A percentile compares a stretch with the other conserved stretches of the same genome.
Conservation (phyloP, 2,797 vertebrate species). For the Chaetodon trifasciatus region DNA sequence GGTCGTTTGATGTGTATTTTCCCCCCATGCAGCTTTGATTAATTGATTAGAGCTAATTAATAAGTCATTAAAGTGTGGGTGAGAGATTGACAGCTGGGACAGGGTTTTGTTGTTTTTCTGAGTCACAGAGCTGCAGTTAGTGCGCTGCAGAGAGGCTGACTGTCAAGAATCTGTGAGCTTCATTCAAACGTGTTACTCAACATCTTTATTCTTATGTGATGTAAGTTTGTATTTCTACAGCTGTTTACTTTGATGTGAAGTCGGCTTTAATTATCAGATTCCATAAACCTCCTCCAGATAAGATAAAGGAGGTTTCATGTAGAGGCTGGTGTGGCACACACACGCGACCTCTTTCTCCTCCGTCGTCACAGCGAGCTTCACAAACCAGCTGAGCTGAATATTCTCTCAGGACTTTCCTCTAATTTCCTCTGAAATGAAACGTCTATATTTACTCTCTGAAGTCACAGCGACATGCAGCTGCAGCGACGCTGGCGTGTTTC, state of each 20-base stretch:
- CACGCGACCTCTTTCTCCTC: too few species aligned
- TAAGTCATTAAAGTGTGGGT: conserved; percentile 33
- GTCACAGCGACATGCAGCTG: not conserved
- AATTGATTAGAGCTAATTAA: conserved; percentile 42
- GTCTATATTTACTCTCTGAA: not conserved
- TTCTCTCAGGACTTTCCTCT: not conserved
- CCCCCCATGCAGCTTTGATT: conserved; percentile 32
- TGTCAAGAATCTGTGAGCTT: not conserved
- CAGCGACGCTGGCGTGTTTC: not conserved
- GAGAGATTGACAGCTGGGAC: conserved; percentile 31
- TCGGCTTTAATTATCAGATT: not conserved
- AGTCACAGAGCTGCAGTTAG: conserved; percentile 16
- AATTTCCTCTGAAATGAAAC: not conserved
- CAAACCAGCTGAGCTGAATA: not conserved
- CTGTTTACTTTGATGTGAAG: not conserved
- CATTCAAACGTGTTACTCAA: not conserved
- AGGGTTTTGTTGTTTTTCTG: conserved; percentile 16
- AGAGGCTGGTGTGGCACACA: not conserved
- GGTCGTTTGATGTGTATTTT: conserved; percentile 1
- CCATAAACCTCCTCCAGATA: not conserved
- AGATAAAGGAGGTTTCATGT: not conserved
- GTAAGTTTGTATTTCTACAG: too few species aligned
- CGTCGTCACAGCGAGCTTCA: not conserved
- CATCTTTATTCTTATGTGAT: not conserved
- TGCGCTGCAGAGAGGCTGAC: not conserved